Evolutionary conservation across 30 jellyfish, hydroid and myxozoan genomes (phyloP), one percentile per base, ranked within the genome.

Genomic region (Cassiopea xamachana): DNA sequence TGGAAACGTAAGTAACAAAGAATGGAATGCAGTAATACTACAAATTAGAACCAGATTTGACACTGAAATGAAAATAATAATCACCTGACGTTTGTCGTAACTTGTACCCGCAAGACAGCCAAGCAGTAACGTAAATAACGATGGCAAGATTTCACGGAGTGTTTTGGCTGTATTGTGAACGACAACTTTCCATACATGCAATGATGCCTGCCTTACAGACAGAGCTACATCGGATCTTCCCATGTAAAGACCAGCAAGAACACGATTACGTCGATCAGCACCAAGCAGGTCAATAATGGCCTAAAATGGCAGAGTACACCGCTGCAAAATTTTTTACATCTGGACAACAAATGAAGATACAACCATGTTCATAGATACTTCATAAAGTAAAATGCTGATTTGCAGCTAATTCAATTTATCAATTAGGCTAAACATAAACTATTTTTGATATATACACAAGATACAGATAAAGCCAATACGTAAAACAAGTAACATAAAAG

Each of bases 181-280:
- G 49, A 96, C 96, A 49, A 92, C 98, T 47, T 96, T 92, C 99
- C 99, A 96, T 16, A 96, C 98, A 72, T 96, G 99, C 7, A 93
- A 80, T 19, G 99, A 94, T 17, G 98, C 97, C 83, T 96, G 99
- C 50, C 99, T 87, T 15, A 93, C 99, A 47, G 86, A 73, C 47
- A 96, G 68, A 0, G 98, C 98, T 45, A 92, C 95, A 77, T 96
- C 99, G n/a, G 98, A 96, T 49, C 99, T 87, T 46, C 99, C 98
- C 98, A 96, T 96, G 90, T 96, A 96, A 10, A 96, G 93, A 69
- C 99, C 99, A 70, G 99, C 96, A 73, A 86, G 95, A 15, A 96
- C 97, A n/a, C 97, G 97, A 73, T 96, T 90, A 70, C 99, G 99
- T 5, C 99, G 92, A 1, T 87, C 98, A 1, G 67, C 55, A 14